A percentile compares a stretch with the other conserved stretches of the same genome.
Evolutionary conservation across 2,113 vertebrate genomes (phyloP).

Genomic region (Neodontobutis hainanensis): DNA sequence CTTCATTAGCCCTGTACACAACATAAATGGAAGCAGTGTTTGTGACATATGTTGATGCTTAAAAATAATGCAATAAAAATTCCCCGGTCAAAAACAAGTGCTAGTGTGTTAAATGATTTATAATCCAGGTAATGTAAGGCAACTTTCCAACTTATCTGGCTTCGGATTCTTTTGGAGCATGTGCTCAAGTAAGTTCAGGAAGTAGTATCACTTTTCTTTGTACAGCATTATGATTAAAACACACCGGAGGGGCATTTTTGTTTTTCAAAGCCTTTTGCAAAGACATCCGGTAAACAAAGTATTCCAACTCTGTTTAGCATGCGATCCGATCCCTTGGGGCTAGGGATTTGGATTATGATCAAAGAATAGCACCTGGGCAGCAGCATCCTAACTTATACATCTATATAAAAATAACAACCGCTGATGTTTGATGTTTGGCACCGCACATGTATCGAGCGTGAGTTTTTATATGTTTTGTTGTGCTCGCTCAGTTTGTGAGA

Average conservation of each 20-base stretch:
- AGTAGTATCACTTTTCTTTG: not conserved
- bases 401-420: slow-evolving; percentile 23
- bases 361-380: slow-evolving; percentile 36
- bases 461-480: slow-evolving; percentile 3
- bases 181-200: not conserved
- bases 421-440: slow-evolving; percentile 29
- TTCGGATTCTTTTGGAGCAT: slow-evolving; percentile 7
- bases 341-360: slow-evolving; percentile 42
- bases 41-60: not conserved
- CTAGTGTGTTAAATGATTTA: slow-evolving; percentile 7
- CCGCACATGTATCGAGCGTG: slow-evolving; percentile 4
- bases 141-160: not conserved
- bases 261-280: slow-evolving; percentile 14
- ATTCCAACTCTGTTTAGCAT: slow-evolving; percentile 18
- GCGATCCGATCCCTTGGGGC: slow-evolving; percentile 24
- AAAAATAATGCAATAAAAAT: not conserved
- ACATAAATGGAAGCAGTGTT: not conserved
- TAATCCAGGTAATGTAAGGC: slow-evolving; percentile 1
- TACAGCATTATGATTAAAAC: slow-evolving; percentile 4
- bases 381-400: slow-evolving; percentile 38
- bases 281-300: slow-evolving; percentile 20
- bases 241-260: slow-evolving; percentile 11
- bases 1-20: not conserved
- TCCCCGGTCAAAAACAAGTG: too few species aligned
- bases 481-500: slow-evolving; percentile 15